phyloP scores from a whole-genome alignment of 2,797 vertebrate species.

The Salarias fasciatus region DNA sequence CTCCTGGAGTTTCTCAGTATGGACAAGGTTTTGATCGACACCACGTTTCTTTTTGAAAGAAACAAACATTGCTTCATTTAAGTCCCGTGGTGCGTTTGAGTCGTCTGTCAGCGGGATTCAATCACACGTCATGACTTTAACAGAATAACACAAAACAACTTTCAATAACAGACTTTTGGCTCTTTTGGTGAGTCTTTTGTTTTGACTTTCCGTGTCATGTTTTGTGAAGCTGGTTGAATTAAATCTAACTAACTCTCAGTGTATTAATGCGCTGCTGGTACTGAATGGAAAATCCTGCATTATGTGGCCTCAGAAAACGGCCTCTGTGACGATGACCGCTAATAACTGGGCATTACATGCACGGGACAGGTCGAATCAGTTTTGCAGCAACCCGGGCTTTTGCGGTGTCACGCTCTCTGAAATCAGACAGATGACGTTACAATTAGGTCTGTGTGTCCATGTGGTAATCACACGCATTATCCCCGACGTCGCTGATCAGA shows the following conservation, averaged over 20 bases:
- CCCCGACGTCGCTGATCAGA: conserved; percentile 20
- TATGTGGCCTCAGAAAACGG: neutral
- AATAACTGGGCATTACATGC: neutral
- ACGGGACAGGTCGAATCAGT: neutral
- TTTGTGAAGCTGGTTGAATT: no score
- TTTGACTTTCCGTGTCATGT: no score
- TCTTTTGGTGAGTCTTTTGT: no score
- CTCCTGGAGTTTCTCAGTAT: no score
- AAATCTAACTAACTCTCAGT: neutral
- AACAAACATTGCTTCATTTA: no score
- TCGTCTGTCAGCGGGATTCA: no score
- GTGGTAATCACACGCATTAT: conserved; percentile 23
- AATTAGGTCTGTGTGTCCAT: neutral
- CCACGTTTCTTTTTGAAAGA: no score
- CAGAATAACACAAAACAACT: no score
- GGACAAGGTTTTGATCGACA: no score
- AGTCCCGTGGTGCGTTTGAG: no score
- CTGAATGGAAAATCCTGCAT: neutral
- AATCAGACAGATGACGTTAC: neutral
- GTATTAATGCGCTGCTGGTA: neutral
- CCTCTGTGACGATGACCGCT: neutral
- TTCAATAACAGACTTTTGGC: no score
- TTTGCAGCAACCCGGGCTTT: neutral
- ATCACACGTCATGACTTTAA: no score
- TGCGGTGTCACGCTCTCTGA: conserved; percentile 2